phyloP scores from a whole-genome alignment of 2,888 invertebrate genomes.

The Ceriagrion tenellum region DNA sequence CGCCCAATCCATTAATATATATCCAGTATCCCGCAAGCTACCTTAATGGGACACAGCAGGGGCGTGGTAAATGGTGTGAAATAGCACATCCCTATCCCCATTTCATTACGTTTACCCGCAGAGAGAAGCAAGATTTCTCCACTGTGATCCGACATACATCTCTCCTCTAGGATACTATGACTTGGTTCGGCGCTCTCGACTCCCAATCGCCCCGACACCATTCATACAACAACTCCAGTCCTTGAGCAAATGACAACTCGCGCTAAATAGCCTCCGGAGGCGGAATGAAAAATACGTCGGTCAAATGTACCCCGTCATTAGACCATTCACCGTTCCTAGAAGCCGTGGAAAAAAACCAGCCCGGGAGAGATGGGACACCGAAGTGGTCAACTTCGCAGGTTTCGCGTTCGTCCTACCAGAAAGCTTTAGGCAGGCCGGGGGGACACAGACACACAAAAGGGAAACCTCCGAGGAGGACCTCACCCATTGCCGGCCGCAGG shows the following conservation, averaged over 20 bases:
- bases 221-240: background rate
- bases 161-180: too few species aligned
- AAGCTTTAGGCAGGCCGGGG: background rate
- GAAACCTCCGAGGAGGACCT: background rate
- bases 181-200: too few species aligned
- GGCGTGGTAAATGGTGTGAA: too few species aligned
- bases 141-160: too few species aligned
- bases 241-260: background rate
- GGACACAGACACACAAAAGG: background rate
- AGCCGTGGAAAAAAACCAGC: background rate
- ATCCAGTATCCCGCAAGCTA: too few species aligned
- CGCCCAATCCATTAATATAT: too few species aligned
- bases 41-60: too few species aligned
- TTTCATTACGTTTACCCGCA: too few species aligned
- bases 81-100: too few species aligned
- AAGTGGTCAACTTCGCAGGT: constrained; percentile 16
- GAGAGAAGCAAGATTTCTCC: too few species aligned
- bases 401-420: background rate
- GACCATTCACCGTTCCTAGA: background rate
- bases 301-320: background rate
- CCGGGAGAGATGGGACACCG: background rate
- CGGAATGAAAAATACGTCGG: background rate
- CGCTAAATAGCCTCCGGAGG: background rate
- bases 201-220: background rate
- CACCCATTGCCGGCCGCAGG: background rate